Conservation (phyloP, 2,113 vertebrate genomes). For the Lepisosteus oculatus region DNA sequence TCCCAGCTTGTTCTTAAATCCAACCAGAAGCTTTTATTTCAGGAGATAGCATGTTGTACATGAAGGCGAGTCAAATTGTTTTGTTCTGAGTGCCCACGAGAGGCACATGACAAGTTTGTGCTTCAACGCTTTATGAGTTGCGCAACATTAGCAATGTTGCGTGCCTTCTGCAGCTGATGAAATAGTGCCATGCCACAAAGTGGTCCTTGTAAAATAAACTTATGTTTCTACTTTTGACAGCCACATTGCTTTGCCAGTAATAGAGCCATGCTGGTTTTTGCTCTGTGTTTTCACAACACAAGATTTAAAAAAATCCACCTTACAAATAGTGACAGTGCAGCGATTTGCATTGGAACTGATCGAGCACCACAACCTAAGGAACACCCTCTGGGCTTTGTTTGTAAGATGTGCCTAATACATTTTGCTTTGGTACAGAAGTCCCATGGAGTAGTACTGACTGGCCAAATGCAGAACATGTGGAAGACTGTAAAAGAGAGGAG, state of each 20-base stretch:
- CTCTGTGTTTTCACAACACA: neutral
- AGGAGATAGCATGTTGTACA: neutral
- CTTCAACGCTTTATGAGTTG: slow-evolving; percentile 12
- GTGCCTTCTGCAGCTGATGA: slow-evolving; percentile 18
- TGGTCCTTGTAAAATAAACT: slow-evolving; percentile 15
- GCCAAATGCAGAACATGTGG: too few relatives aligned
- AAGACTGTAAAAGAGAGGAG: too few relatives aligned
- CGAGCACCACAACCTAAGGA: too few relatives aligned
- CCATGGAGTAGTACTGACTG: too few relatives aligned
- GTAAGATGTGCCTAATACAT: too few relatives aligned
- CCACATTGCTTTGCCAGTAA: slow-evolving; percentile 7
- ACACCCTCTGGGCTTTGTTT: too few relatives aligned
- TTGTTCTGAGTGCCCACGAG: slow-evolving; percentile 16
- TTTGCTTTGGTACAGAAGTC: too few relatives aligned
- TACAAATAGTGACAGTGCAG: too few relatives aligned
- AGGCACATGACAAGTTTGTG: neutral
- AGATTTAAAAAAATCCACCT: neutral
- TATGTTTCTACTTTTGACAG: slow-evolving; percentile 5
- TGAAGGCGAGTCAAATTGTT: neutral
- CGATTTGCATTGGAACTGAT: too few relatives aligned
- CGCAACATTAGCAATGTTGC: slow-evolving; percentile 7
- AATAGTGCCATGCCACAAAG: slow-evolving; percentile 19
- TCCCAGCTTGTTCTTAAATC: slow-evolving; percentile 12
- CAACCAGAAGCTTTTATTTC: slow-evolving; percentile 6
- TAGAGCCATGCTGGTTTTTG: neutral